Conservation (phyloP, 2,113 vertebrate genomes). For the Oriolus oriolus region DNA sequence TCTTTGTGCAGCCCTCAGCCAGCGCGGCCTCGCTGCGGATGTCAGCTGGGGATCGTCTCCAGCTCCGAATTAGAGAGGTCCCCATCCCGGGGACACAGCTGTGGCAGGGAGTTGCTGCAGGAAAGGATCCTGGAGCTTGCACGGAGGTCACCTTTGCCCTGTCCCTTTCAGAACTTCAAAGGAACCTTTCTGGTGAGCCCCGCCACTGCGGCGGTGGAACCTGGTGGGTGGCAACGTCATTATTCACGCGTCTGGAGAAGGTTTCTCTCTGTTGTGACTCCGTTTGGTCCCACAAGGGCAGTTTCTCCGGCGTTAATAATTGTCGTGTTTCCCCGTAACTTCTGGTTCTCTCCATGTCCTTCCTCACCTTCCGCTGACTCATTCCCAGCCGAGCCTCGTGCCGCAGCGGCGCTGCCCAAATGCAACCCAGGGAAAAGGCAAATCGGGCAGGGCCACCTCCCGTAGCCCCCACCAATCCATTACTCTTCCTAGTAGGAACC, state of each 20-base stretch:
- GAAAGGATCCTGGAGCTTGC: not conserved
- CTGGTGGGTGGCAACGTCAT: not conserved
- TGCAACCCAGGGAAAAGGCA: not conserved
- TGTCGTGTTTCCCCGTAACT: not conserved
- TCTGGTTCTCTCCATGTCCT: conserved; percentile 33
- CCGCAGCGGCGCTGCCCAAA: not conserved
- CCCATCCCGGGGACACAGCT: not conserved
- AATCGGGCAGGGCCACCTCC: not conserved
- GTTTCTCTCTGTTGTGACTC: not conserved
- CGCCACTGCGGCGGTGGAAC: accelerated
- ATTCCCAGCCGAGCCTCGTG: not conserved
- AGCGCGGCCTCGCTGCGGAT: accelerated
- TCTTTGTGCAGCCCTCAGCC: conserved; percentile 3
- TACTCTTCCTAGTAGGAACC: not conserved
- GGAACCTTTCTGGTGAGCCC: not conserved
- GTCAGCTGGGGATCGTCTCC: conserved; percentile 41
- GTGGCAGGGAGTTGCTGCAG: not conserved
- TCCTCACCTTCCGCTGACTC: conserved; percentile 63
- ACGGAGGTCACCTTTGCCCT: not conserved
- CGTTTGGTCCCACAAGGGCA: not conserved
- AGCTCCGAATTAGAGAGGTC: not conserved
- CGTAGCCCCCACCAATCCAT: accelerated
- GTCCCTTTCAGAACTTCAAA: not conserved
- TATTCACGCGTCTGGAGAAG: not conserved
- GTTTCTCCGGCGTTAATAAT: not conserved